Evolutionary conservation across 2,113 vertebrate species (phyloP).

Genomic region (Corydoras sp.): DNA sequence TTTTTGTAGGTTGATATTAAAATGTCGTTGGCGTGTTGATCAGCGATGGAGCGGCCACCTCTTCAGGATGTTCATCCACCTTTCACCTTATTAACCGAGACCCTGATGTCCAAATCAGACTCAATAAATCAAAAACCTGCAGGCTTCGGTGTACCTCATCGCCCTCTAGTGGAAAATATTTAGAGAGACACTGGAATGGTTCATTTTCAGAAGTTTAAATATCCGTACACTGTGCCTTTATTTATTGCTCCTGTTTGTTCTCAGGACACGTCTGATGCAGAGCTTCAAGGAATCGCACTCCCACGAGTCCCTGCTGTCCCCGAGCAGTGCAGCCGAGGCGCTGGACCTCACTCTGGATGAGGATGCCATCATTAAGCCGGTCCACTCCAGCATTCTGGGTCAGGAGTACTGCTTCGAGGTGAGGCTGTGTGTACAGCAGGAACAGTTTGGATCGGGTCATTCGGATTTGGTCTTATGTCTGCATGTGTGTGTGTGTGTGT

Average conservation of each 20-base stretch:
- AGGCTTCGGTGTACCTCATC: background rate
- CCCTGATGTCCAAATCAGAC: too few relatives aligned
- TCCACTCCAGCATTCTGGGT: constrained; percentile 92
- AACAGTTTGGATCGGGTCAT: too few relatives aligned
- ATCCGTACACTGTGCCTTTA: background rate
- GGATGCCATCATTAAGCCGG: constrained; percentile 88
- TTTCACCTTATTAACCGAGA: too few relatives aligned
- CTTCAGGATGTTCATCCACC: too few relatives aligned
- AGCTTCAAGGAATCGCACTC: constrained; percentile 95
- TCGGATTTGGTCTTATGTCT: background rate
- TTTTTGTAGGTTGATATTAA: too few relatives aligned
- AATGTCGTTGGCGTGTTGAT: too few relatives aligned
- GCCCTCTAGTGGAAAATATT: too few relatives aligned
- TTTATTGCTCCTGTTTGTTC: constrained; percentile 28
- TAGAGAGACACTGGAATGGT: too few relatives aligned
- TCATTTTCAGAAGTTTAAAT: too few relatives aligned
- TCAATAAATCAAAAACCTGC: background rate
- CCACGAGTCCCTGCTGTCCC: constrained; percentile 89
- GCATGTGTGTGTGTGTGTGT: background rate
- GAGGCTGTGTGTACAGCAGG: background rate
- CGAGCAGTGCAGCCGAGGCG: constrained; percentile 88
- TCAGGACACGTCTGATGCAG: constrained; percentile 89
- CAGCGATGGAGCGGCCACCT: too few relatives aligned
- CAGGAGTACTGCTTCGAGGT: constrained; percentile 97
- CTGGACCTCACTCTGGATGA: constrained; percentile 91